A percentile compares a stretch with the other conserved stretches of the same genome.
Conservation (phyloP, 1,140 invertebrate species). For the Cephus cinctus region DNA sequence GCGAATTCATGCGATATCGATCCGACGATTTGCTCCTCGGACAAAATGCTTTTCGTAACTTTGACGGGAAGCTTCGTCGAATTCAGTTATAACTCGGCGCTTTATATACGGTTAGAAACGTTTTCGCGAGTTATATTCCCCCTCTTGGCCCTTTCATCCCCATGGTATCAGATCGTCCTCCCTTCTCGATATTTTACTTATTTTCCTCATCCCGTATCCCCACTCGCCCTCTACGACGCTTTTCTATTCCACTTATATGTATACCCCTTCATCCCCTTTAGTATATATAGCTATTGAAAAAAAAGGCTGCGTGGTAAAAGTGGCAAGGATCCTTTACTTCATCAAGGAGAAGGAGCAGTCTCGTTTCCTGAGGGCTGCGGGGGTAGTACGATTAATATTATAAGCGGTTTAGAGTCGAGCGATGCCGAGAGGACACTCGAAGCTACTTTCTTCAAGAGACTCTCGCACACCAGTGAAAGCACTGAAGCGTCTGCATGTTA, state of each 20-base stretch:
- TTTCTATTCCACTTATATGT: too few species aligned
- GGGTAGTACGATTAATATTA: slow-evolving; percentile 2
- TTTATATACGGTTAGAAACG: background rate
- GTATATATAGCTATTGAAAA: too few species aligned
- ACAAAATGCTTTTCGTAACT: slow-evolving; percentile 5
- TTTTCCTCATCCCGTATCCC: too few species aligned
- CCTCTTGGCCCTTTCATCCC: too few species aligned
- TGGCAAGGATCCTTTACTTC: too few species aligned
- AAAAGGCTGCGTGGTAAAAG: too few species aligned
- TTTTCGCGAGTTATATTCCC: too few species aligned
- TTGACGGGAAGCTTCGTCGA: background rate
- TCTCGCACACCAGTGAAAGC: background rate
- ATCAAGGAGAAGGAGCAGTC: too few species aligned
- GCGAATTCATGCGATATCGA: slow-evolving; percentile 4
- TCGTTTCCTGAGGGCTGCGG: background rate
- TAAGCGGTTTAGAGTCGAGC: slow-evolving; percentile 4
- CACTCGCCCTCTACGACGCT: too few species aligned
- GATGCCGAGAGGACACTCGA: slow-evolving; percentile 2
- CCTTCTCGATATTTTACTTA: too few species aligned
- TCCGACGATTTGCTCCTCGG: slow-evolving; percentile 2
- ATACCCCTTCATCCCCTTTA: too few species aligned
- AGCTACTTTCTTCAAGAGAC: background rate
- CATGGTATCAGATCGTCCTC: too few species aligned
- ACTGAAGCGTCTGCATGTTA: background rate
- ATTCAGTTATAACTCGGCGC: slow-evolving; percentile 6